phyloP scores from a whole-genome alignment of 2,113 vertebrate genomes.

The Labeo rohita region DNA sequence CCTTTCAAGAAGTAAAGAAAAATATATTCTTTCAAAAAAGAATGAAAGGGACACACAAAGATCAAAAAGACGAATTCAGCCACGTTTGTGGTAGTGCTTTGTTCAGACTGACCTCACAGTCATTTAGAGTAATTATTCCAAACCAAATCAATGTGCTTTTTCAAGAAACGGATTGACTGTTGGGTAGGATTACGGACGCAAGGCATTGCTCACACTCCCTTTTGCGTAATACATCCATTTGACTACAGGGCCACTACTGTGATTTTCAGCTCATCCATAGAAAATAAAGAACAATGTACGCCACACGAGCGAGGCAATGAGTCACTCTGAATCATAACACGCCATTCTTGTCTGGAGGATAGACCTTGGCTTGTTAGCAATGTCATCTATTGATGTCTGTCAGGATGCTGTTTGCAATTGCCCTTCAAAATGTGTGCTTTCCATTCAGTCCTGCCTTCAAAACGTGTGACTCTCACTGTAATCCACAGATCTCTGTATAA shows the following conservation, averaged over 20 bases:
- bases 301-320: slow-evolving; percentile 29
- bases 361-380: slow-evolving; percentile 50
- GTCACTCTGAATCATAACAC: slow-evolving; percentile 35
- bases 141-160: slow-evolving; percentile 64
- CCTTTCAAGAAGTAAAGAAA: neutral
- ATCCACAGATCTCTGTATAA: slow-evolving; percentile 13
- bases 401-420: slow-evolving; percentile 56
- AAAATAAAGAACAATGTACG: slow-evolving; percentile 34
- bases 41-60: slow-evolving; percentile 18
- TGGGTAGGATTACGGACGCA: neutral
- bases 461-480: neutral
- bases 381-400: slow-evolving; percentile 53
- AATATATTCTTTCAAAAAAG: slow-evolving; percentile 46
- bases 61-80: slow-evolving; percentile 51
- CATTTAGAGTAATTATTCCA: slow-evolving; percentile 62
- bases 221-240: slow-evolving; percentile 21
- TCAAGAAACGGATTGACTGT: slow-evolving; percentile 54
- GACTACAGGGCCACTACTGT: slow-evolving; percentile 39
- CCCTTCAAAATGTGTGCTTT: slow-evolving; percentile 67
- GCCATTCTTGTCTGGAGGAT: slow-evolving; percentile 26
- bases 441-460: slow-evolving; percentile 43
- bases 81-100: slow-evolving; percentile 52
- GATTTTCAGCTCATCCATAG: slow-evolving; percentile 33
- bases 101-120: slow-evolving; percentile 56
- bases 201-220: slow-evolving; percentile 34